A percentile compares a stretch with the other conserved stretches of the same genome.
Evolutionary conservation across 2,888 invertebrate genomes (phyloP).

Genomic region (Melieria picta): DNA sequence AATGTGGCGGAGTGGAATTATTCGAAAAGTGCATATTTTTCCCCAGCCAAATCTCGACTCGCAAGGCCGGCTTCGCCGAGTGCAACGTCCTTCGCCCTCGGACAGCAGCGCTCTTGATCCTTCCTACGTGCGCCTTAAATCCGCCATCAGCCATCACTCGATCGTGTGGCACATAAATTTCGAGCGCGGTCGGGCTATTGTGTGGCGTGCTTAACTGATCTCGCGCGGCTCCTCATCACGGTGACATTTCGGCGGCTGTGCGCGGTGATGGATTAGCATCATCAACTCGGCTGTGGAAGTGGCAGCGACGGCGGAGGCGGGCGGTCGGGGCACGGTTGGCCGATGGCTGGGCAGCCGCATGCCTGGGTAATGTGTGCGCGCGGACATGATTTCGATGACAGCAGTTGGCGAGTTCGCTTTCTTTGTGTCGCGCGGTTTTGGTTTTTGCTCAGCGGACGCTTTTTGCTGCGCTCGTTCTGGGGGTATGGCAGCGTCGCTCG

Average conservation of each 20-base stretch:
- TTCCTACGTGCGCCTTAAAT: too few relatives aligned
- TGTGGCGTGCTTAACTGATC: constrained; percentile 6
- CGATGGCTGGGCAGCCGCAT: constrained; percentile 49
- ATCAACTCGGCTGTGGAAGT: constrained; percentile 45
- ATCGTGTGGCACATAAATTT: constrained; percentile 17
- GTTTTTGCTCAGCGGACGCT: constrained; percentile 28
- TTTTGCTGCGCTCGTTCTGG: constrained; percentile 15
- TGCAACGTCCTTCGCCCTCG: too few relatives aligned
- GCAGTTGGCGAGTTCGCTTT: background rate
- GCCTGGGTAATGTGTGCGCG: constrained; percentile 48
- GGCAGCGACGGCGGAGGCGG: constrained; percentile 23
- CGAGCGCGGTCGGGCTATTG: constrained; percentile 15
- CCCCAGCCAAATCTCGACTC: too few relatives aligned
- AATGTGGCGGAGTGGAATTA: too few relatives aligned
- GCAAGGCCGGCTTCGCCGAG: too few relatives aligned
- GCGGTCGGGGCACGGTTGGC: constrained; percentile 52
- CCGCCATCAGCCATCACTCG: background rate
- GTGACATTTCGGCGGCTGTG: constrained; percentile 18
- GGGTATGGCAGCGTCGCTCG: constrained; percentile 14
- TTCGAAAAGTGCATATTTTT: too few relatives aligned
- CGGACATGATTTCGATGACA: constrained; percentile 14
- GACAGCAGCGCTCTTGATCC: too few relatives aligned
- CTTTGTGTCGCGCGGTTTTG: background rate
- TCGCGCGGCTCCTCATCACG: constrained; percentile 14
- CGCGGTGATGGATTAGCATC: constrained; percentile 62